Conservation (phyloP, 2,113 vertebrate genomes). For the Apteryx owenii region DNA sequence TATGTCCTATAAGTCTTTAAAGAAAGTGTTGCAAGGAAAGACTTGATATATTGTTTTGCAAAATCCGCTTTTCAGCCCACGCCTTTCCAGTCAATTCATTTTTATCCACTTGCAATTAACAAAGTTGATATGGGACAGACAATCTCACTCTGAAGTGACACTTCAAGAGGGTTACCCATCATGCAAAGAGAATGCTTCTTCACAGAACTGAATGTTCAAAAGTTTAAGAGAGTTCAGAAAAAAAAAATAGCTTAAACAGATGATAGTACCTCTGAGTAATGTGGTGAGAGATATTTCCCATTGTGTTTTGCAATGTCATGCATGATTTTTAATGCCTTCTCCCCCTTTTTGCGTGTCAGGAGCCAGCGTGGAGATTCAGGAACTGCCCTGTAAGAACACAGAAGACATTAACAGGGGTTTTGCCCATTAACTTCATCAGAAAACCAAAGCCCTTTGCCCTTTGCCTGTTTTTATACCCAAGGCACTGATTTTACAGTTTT, state of each 20-base stretch:
- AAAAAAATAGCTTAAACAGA: not conserved
- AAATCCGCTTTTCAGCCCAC: not conserved
- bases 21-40: not conserved
- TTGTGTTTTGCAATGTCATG: conserved; percentile 89
- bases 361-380: conserved; percentile 98
- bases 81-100: not conserved
- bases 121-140: not conserved
- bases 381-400: conserved; percentile 82
- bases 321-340: conserved; percentile 85
- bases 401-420: not conserved
- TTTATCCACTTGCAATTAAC: not conserved
- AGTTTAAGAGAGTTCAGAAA: not conserved
- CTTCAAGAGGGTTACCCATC: not conserved
- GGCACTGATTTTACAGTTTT: not conserved
- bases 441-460: not conserved
- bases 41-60: not conserved
- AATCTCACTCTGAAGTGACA: not conserved
- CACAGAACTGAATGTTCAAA: not conserved
- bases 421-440: not conserved
- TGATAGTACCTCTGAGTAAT: conserved; percentile 83
- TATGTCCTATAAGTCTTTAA: not conserved
- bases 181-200: not conserved
- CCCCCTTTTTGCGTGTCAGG: conserved; percentile 85
- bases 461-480: not conserved
- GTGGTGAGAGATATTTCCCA: conserved; percentile 78